Base-by-base conservation (phyloP, 92 coral and sea anemone genomes). In the Scolanthus callimorphus region DNA sequence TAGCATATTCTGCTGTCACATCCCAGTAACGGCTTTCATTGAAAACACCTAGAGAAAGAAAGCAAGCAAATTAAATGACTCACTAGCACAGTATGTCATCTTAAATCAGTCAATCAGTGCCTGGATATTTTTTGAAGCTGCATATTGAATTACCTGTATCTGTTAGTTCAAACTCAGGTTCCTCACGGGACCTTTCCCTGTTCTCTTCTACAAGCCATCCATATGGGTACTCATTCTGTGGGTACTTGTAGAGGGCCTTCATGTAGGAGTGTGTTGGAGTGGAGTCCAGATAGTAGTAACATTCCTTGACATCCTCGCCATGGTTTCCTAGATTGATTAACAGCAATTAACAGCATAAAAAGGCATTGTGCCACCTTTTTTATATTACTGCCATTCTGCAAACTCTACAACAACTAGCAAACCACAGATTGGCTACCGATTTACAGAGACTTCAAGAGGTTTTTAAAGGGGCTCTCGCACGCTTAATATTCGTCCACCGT, bases 221-320 rank as follows among this genome's bases (percentile, higher is more conserved):
- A 59, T 92, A 92, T 0, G 98, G 98, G 69, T 72, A 92, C 54
- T 84, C 84, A 22, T 67, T 78, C 74, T 92, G 98, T 27, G 98
- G 96, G 66, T 88, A 92, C 63, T 92, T 92, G 74, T 92, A 92
- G 64, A 88, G 70, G 0, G 98, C 98, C 69, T 84, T 92, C 98
- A 92, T 92, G 94, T 92, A 92, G 25, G 96, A 89, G 49, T 92
- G 98, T 22, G 98, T 92, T 9, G 96, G 96, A 27, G 95, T 75
- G 24, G 98, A 92, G 64, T 92, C 98, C 12, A 92, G 90, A 57
- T 92, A 92, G 64, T 92, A 92, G 63, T 92, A 92, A 51, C 98
- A 92, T 70, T 92, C 98, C 61, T 92, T 92, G 28, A 92, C 98
- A 65, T 92, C 98, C 52, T 92, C 98, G 43, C 98, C 98, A 92